Base-by-base conservation (phyloP, 2,888 invertebrate genomes). In the Hypolimnas misippus region DNA sequence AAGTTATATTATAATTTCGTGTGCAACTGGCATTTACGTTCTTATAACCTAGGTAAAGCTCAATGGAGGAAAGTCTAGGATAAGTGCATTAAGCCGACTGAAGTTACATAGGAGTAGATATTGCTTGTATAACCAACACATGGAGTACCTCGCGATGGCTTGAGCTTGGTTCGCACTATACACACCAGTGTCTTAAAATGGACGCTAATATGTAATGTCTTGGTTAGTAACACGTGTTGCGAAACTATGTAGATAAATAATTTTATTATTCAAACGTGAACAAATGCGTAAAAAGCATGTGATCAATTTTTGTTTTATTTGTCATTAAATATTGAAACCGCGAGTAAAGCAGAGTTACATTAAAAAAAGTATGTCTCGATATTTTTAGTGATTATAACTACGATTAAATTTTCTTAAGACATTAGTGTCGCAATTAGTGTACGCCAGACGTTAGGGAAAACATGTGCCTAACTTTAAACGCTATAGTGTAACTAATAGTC, bases 31-130 rank as follows among this genome's bases (percentile, higher is more conserved):
- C 40, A 52, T 52, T 59, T 35, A 42, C 58, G 33, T 65, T 55
- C 21, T 25, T 62, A n/a, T 57, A 52, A 44, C 16, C 31, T 63
- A 59, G 59, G 46, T 49, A 51, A 72, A 75, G 82, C 81, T 83
- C 79, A 82, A 79, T 76, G 71, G 76, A 76, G 71, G 60, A 55
- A 63, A 31, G 62, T 62, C 29, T 68, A 68, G 58, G 56, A 53
- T 83, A 83, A 86, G 83, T 83, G 81, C 82, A 82, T 83, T 80
- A 76, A 82, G 83, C 84, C 78, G 86, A 89, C 87, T 89, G 89
- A 87, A 76, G 74, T 80, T 77, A 73, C 80, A 78, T 66, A 66
- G 63, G 70, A 65, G 74, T 73, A 73, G 66, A 81, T 72, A 35
- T n/a, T 38, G 86, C 86, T 86, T 85, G 72, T 66, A 63, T 53